Base-by-base conservation (phyloP, 2,797 vertebrate genomes). In the Meda fulgida region DNA sequence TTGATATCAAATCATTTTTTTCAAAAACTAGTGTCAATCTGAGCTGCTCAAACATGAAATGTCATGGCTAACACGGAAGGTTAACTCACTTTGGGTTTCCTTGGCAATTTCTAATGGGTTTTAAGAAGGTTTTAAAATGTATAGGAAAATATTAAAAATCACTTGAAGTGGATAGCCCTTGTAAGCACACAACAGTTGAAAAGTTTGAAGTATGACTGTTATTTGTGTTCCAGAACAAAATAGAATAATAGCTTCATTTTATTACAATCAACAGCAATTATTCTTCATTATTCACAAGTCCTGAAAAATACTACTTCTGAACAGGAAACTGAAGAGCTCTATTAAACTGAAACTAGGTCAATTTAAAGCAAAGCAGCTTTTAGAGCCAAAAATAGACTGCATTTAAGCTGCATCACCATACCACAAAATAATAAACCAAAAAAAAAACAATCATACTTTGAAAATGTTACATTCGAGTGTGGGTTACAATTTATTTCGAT, bases 261-360 rank as follows among this genome's bases (percentile, higher is more conserved):
- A 55, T 2, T 53, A 10, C 23, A 53, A 51, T 31, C 34, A 75
- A 73, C 38, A 72, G 21, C 13, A 23, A 58, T 38, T 58, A 34
- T 23, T 7, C 31, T 76, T n/a, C 43, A 8, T 31, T 75, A 75
- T 51, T 51, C 19, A 36, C 21, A n/a, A 40, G 36, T 23, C 53
- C 36, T 19, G 23, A 77, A 60, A n/a, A 26, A 40, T 58, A 36
- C 53, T 26, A 19, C 40, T 58, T 77, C 2, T 78, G 5, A 29
- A 10, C 8, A 38, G 26, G 7, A 81, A 81, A 58, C 34, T 5
- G 0, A 38, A 36, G 26, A 81, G 66, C 10, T 19, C 19, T 38
- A 40, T 9, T 81, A 31, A 81, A 19, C 60, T 40, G 18, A 81
- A 81, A 60, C 26, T 73, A 73, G 80, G 80, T 63, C 13, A 82